These are phyloP conservation scores for Rhaphigaster nebulosa DNA, from an alignment of 2,888 invertebrate species.

Conservation along the genomic window DNA sequence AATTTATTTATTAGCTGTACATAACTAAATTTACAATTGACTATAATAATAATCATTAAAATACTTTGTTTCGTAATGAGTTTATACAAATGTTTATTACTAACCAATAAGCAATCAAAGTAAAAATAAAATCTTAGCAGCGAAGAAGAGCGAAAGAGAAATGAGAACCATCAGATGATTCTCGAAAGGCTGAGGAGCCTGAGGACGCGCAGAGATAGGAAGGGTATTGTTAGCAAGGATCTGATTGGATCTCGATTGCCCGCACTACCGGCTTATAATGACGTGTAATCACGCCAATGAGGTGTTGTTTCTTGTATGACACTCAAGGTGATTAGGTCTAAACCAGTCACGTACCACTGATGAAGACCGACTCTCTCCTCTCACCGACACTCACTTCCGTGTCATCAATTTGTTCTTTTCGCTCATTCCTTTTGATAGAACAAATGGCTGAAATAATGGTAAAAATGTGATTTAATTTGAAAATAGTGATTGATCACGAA, in stretches of 20 bases:
- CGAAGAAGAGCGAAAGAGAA: not conserved
- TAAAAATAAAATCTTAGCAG: not conserved
- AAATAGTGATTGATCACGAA: too few relatives aligned
- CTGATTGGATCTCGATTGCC: not conserved
- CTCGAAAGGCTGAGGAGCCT: too few relatives aligned
- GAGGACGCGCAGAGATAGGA: not conserved
- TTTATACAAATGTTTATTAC: too few relatives aligned
- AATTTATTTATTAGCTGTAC: too few relatives aligned
- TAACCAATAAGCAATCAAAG: too few relatives aligned
- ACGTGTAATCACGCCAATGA: not conserved
- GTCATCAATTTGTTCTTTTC: not conserved
- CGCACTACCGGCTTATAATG: conserved; percentile 1
- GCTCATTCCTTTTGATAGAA: not conserved
- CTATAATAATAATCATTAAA: too few relatives aligned
- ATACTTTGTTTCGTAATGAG: too few relatives aligned
- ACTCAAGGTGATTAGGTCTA: not conserved
- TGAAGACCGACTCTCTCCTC: not conserved
- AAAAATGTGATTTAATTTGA: too few relatives aligned
- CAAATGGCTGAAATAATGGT: not conserved
- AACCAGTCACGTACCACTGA: not conserved
- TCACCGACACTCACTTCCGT: not conserved
- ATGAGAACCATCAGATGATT: not conserved
- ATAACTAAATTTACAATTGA: too few relatives aligned
- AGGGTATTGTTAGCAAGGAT: not conserved
- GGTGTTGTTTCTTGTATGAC: not conserved